Conservation (phyloP, 2,888 invertebrate genomes). For the Gnatocerus cornutus region DNA sequence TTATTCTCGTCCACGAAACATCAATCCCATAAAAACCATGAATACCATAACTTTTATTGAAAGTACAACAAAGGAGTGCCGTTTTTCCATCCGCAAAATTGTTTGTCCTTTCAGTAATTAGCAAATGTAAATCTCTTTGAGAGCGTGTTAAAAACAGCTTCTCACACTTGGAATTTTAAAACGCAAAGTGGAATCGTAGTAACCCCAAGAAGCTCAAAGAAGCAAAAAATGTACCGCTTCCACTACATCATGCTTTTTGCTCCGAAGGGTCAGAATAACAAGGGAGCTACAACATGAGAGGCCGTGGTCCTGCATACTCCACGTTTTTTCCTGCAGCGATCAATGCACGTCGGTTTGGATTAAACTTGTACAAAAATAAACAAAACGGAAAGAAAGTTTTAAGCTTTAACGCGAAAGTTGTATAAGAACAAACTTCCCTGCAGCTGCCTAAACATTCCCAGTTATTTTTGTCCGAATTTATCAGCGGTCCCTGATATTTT, state of each 20-base stretch:
- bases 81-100: not conserved
- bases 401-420: conserved; percentile 30
- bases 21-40: no score
- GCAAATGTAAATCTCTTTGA: conserved; percentile 3
- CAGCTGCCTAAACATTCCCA: conserved; percentile 6
- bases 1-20: not conserved
- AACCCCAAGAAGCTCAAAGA: not conserved
- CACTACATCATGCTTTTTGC: conserved; percentile 29
- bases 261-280: conserved; percentile 34
- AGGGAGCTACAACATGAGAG: conserved; percentile 34
- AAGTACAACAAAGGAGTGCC: not conserved
- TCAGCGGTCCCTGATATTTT: conserved; percentile 11
- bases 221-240: conserved; percentile 21
- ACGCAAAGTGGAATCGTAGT: not conserved
- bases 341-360: conserved; percentile 38
- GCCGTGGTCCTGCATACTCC: conserved; percentile 40
- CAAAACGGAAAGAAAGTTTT: conserved; percentile 31
- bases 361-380: conserved; percentile 40
- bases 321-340: conserved; percentile 39
- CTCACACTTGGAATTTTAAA: not conserved
- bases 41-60: no score
- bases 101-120: not conserved
- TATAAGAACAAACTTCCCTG: not conserved
- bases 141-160: not conserved
- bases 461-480: conserved; percentile 27